Conservation (phyloP, 2,888 invertebrate species). For the Ypsolopha sequella region DNA sequence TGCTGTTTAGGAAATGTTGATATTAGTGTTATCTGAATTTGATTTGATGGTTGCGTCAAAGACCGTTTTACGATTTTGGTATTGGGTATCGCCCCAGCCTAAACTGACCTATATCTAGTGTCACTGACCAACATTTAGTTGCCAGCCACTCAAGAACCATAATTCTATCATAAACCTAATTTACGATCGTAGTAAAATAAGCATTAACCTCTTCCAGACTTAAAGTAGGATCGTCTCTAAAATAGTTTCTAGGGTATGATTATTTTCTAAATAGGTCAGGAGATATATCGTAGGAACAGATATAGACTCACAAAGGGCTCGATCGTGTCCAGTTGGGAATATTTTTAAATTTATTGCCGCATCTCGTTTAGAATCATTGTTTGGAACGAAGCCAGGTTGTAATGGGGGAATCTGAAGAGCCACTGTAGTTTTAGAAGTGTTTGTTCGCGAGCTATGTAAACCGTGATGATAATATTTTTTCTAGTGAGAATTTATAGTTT, state of each 20-base stretch:
- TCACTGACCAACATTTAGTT: too few species aligned
- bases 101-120: too few species aligned
- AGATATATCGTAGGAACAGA: neutral
- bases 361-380: neutral
- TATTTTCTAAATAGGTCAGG: conserved; percentile 1
- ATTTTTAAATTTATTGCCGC: neutral
- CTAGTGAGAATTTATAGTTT: too few species aligned
- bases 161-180: neutral
- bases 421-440: neutral
- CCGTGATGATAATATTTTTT: too few species aligned
- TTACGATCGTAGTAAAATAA: neutral
- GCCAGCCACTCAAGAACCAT: too few species aligned
- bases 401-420: neutral
- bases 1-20: neutral
- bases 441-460: too few species aligned
- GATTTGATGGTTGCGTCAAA: neutral
- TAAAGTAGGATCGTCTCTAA: neutral
- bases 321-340: neutral
- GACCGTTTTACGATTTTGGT: neutral
- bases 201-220: neutral
- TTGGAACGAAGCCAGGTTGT: neutral
- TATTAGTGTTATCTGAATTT: neutral
- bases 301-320: conserved; percentile 1
- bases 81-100: neutral
- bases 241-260: neutral